These are phyloP conservation scores for Protonemura montana DNA, from an alignment of 2,888 invertebrate species.

Conservation along the genomic window DNA sequence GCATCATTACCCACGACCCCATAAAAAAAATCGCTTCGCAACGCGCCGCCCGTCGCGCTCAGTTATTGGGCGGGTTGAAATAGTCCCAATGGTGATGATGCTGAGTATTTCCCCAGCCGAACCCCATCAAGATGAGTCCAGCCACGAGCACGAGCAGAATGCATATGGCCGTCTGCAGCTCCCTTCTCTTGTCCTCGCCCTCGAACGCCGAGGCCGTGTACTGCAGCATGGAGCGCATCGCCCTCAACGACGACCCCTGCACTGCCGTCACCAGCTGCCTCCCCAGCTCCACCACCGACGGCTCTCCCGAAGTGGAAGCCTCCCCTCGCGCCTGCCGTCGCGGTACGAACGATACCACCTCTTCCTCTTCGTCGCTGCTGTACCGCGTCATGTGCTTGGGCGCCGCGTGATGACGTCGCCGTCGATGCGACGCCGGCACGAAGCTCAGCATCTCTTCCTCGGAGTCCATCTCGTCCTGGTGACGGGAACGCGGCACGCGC, in stretches of 20 bases:
- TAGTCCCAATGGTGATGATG: constrained; percentile 90
- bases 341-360: constrained; percentile 55
- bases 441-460: constrained; percentile 47
- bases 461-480: constrained; percentile 46
- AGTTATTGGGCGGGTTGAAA: constrained; percentile 59
- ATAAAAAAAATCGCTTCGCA: neutral
- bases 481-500: constrained; percentile 41
- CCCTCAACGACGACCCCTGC: constrained; percentile 61
- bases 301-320: constrained; percentile 50
- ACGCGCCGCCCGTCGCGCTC: neutral
- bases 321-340: constrained; percentile 50
- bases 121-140: constrained; percentile 77
- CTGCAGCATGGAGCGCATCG: constrained; percentile 47
- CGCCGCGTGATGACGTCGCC: constrained; percentile 42
- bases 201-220: constrained; percentile 55
- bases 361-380: constrained; percentile 51
- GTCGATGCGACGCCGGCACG: constrained; percentile 36
- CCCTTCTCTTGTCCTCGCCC: constrained; percentile 68
- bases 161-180: constrained; percentile 78
- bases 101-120: constrained; percentile 73
- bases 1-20: no score
- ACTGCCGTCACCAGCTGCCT: constrained; percentile 72
- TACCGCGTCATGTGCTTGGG: constrained; percentile 42
- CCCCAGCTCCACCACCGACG: constrained; percentile 70
- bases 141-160: constrained; percentile 81